Evolutionary conservation across 2,888 invertebrate species (phyloP).

Genomic region (Drosophila picticornis): DNA sequence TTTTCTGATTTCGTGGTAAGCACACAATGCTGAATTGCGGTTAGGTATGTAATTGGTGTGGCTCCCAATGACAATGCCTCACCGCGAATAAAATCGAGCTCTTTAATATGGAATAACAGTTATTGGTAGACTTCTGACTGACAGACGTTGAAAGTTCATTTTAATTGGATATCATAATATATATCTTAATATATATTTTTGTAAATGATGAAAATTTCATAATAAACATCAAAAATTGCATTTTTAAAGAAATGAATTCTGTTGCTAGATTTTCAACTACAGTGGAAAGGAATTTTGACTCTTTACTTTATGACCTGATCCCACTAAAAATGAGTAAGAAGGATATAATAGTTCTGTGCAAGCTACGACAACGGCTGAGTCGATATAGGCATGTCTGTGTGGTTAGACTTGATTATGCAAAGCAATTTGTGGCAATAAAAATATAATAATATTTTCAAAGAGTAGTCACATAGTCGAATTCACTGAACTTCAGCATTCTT

Average conservation of each 20-base stretch:
- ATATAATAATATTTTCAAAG: not conserved
- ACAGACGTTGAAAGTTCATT: not conserved
- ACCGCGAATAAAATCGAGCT: not conserved
- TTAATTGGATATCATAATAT: not conserved
- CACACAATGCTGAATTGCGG: constrained; percentile 52
- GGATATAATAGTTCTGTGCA: not conserved
- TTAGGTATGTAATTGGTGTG: constrained; percentile 40
- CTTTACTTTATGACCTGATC: not conserved
- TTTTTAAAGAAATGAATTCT: not conserved
- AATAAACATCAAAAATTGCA: not conserved
- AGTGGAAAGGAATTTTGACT: accelerated
- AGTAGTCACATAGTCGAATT: not conserved
- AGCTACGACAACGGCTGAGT: not conserved
- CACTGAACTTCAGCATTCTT: not conserved
- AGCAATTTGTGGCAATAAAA: not conserved
- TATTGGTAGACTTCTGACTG: not conserved
- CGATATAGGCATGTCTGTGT: not conserved
- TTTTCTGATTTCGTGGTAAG: constrained; percentile 28
- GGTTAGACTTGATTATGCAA: not conserved
- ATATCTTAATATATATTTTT: not conserved
- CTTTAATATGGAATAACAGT: not conserved
- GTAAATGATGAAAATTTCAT: not conserved
- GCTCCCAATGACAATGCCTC: constrained; percentile 18
- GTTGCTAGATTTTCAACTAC: not conserved
- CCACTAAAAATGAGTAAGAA: accelerated